Evolutionary conservation across 2,888 invertebrate genomes (phyloP).

Genomic region (Apoda limacodes): DNA sequence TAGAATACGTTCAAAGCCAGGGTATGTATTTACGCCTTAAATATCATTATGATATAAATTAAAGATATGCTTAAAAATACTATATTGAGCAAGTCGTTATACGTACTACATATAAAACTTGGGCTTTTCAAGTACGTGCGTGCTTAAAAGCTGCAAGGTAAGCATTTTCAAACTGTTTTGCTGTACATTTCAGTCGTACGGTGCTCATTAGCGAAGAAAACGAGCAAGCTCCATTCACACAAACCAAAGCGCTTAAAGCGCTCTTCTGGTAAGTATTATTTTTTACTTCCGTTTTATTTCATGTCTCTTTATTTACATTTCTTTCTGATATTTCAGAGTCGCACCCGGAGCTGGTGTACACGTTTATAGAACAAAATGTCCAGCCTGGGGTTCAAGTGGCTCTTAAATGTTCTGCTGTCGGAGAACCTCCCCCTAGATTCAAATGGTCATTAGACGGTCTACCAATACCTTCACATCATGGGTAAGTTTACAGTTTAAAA

Average conservation of each 20-base stretch:
- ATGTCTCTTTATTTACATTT: constrained; percentile 12
- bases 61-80: too few species aligned
- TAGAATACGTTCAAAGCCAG: too few species aligned
- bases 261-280: constrained; percentile 39
- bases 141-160: too few species aligned
- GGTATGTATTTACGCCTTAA: too few species aligned
- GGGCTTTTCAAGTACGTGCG: too few species aligned
- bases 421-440: constrained; percentile 82
- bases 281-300: constrained; percentile 19
- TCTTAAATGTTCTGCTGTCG: constrained; percentile 87
- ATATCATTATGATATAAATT: too few species aligned
- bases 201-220: constrained; percentile 50
- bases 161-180: too few species aligned
- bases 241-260: constrained; percentile 56
- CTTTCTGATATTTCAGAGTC: constrained; percentile 68
- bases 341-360: constrained; percentile 84
- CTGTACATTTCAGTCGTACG: constrained; percentile 36
- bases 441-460: constrained; percentile 56
- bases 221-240: constrained; percentile 33
- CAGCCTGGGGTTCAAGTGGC: constrained; percentile 79
- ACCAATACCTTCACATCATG: constrained; percentile 55
- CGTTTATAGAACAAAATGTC: constrained; percentile 83
- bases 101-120: too few species aligned
- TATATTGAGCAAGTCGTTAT: too few species aligned
- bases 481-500: too few species aligned